A percentile compares a stretch with the other conserved stretches of the same genome.
Conservation (phyloP, 2,797 vertebrate genomes). For the Jordanella pulchra region DNA sequence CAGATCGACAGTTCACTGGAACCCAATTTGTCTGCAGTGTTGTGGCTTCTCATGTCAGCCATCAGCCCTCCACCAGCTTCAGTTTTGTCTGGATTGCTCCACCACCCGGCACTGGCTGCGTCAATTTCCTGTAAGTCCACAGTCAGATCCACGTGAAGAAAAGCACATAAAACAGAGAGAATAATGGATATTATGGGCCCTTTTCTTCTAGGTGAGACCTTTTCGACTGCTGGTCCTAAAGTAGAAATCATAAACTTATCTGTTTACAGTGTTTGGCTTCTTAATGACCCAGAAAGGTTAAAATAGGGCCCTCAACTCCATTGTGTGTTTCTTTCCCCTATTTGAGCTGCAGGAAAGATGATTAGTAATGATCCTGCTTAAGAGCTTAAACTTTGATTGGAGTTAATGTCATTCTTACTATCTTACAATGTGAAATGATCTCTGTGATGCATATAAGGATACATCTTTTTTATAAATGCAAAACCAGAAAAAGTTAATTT, state of each 20-base stretch:
- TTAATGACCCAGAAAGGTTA: constrained; percentile 18
- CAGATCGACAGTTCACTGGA: constrained; percentile 91
- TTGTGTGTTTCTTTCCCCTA: constrained; percentile 24
- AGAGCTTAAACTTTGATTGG: constrained; percentile 38
- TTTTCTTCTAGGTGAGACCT: neutral
- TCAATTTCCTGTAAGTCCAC: constrained; percentile 94
- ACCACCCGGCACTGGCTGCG: constrained; percentile 93
- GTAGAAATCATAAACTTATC: constrained; percentile 39
- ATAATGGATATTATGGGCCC: neutral
- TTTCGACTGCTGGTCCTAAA: constrained; percentile 30
- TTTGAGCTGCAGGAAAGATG: constrained; percentile 27
- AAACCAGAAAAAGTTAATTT: neutral
- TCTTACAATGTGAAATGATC: constrained; percentile 8
- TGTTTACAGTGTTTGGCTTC: constrained; percentile 20
- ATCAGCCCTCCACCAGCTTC: constrained; percentile 92
- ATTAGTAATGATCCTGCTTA: constrained; percentile 30
- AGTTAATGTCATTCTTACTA: neutral
- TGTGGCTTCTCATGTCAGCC: constrained; percentile 96
- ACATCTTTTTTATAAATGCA: constrained; percentile 2
- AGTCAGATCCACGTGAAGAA: neutral
- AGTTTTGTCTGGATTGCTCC: constrained; percentile 99
- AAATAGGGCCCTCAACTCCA: constrained; percentile 36
- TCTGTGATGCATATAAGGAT: constrained; percentile 33
- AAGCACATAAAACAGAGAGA: neutral
- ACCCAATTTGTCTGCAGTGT: constrained; percentile 99